phyloP scores from a whole-genome alignment of 1,140 invertebrate genomes.

The Bombus sibiricus region DNA sequence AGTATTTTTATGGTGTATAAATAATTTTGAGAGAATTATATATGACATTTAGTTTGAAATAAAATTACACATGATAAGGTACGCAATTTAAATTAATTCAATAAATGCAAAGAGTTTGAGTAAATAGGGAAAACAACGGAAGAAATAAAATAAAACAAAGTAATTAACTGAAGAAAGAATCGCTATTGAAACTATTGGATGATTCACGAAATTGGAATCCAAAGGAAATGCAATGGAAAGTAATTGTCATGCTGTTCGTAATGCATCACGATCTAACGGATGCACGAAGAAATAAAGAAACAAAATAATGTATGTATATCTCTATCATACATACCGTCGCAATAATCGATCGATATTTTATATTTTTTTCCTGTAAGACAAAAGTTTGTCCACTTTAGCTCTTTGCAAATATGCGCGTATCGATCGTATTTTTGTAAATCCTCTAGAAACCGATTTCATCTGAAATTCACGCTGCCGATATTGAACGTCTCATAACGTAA shows the following conservation, averaged over 20 bases:
- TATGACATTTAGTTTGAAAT: constrained; percentile 12
- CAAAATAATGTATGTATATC: constrained; percentile 4
- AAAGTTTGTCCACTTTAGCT: constrained; percentile 41
- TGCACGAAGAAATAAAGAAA: neutral
- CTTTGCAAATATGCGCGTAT: constrained; percentile 24
- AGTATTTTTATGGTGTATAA: constrained; percentile 15
- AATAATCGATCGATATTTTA: constrained; percentile 46
- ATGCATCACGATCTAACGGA: neutral
- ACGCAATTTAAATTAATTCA: neutral
- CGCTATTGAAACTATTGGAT: constrained; percentile 1
- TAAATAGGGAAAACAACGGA: neutral
- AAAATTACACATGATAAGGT: neutral
- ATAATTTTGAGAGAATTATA: constrained; percentile 21
- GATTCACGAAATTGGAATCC: constrained; percentile 10
- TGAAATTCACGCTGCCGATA: constrained; percentile 16
- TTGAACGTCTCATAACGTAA: neutral
- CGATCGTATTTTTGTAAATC: constrained; percentile 42
- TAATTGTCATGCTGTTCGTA: neutral
- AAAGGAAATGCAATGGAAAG: neutral
- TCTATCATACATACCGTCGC: constrained; percentile 29
- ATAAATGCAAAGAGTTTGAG: too few relatives aligned
- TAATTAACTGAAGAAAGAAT: neutral
- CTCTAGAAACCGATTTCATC: constrained; percentile 2
- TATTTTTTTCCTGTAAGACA: constrained; percentile 32
- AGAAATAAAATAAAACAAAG: neutral